Base-by-base conservation (phyloP, 2,113 vertebrate genomes). In the Arizona elegans region DNA sequence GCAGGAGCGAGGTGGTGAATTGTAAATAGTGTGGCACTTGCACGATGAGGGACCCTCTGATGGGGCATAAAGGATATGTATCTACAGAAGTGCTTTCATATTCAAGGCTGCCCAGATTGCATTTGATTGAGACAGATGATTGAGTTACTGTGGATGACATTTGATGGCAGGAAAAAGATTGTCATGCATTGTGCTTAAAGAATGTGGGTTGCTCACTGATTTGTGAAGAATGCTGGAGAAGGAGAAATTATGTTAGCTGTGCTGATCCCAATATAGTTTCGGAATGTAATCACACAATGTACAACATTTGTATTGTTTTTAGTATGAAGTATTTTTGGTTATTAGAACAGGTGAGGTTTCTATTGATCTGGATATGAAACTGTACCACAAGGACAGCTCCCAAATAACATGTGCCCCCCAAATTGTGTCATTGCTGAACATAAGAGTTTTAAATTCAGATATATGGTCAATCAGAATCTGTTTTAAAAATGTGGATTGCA, bases 81-180 rank as follows among this genome's bases (percentile, higher is more conserved):
- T 95, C 94, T 92, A 88, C 93, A 96, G 91, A 92, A 93, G 92
- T 93, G 92, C 95, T 95, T 94, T 95, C 95, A 91, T 90, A 92
- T 94, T 86, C 21, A 92, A 94, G 90, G 94, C 93, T 92, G 88
- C 93, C 89, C 90, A 95, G 95, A 96, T 90, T 97, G 96, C 96
- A 97, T 97, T 91, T 95, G 95, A 96, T 97, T 96, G 96, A 96
- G 95, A 97, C 93, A 92, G 93, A 93, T 96, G 94, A 96, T 96
- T 62, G 94, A 96, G 88, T 96, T 96, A 88, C 94, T 95, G 24
- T 93, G 95, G 95, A 91, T 96, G 96, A 95, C 55, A 93, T 95
- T 97, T 96, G 95, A 93, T 96, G 93, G 90, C 94, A 96, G 93
- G 59, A 87, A 75, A 89, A 96, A 93, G 93, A 91, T 94, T 96